Evolutionary conservation across 2,888 invertebrate species (phyloP), one percentile per base, ranked within the genome.

Genomic region (Quadroppia sp.): DNA sequence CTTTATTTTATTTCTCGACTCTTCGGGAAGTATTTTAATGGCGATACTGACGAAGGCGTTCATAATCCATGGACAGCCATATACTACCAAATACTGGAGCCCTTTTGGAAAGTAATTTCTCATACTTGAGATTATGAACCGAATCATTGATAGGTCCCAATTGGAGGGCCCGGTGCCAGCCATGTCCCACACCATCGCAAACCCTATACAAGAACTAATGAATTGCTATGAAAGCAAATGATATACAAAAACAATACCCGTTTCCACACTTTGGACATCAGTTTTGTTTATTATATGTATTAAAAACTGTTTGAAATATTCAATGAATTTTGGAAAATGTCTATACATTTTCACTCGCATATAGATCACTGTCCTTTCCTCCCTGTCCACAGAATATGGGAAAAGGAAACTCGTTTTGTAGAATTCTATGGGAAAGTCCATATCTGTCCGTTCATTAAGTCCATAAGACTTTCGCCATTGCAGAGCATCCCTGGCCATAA

Each of bases 351-450:
- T 45, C 9, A 74, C 36, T 36, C 74, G 23, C 9, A 74, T 64
- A 36, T 72, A 74, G 30, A 74, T 48, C 9, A 71, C 71, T 1
- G 59, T 7, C n/a, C 72, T 56, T 7, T 81, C 81, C 76, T 81
- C 79, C 76, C 81, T 80, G 77, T 82, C 82, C 36, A 74, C 76
- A 74, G 79, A 81, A 76, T 81, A 81, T 71, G 78, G 82, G 75
- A 79, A 82, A 17, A 80, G 74, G n/a, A 78, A 81, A 40, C 82
- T 81, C 72, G 76, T 76, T 56, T 82, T 80, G 78, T 80, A 81
- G 50, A 80, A 71, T 75, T 79, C 79, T 71, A 73, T 59, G 0
- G 81, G 79, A 79, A 82, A 82, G 28, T 76, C 78, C 23, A 78
- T 77, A 20, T 81, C 80, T 28, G 77, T 78, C 73, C 56, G 25